phyloP scores from a whole-genome alignment of 2,888 invertebrate genomes.

The Actias luna region DNA sequence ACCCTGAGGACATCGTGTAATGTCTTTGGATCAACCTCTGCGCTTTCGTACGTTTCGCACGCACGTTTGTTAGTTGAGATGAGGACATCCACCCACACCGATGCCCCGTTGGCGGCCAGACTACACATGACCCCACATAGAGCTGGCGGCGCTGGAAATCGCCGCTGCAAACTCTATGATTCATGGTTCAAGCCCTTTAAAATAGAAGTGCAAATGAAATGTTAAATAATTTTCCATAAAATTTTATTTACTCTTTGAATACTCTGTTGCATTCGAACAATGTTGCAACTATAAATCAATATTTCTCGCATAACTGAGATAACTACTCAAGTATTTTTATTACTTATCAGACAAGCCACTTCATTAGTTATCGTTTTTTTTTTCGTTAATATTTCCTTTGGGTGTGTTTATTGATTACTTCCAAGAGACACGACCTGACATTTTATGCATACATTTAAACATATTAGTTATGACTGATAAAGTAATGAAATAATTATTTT shows the following conservation, averaged over 20 bases:
- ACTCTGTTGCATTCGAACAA: not conserved
- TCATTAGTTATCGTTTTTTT: not conserved
- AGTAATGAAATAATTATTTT: not conserved
- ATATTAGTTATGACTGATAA: not conserved
- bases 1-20: too few species aligned
- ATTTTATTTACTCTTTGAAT: not conserved
- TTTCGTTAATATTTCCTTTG: slow-evolving; percentile 1
- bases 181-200: too few species aligned
- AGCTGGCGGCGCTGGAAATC: too few species aligned
- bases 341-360: not conserved
- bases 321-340: not conserved
- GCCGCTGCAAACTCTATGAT: too few species aligned
- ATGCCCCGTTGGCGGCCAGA: too few species aligned
- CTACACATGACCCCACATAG: too few species aligned
- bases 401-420: not conserved
- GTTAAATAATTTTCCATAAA: not conserved
- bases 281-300: slow-evolving; percentile 2
- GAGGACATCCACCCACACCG: too few species aligned
- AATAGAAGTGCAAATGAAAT: not conserved
- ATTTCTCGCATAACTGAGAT: not conserved
- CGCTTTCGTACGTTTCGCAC: too few species aligned
- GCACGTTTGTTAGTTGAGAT: too few species aligned
- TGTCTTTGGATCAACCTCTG: too few species aligned
- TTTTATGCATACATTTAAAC: not conserved
- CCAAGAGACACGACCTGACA: not conserved